Evolutionary conservation across 2,888 invertebrate genomes (phyloP), one percentile per base, ranked within the genome.

Genomic region (Venusia cambrica): DNA sequence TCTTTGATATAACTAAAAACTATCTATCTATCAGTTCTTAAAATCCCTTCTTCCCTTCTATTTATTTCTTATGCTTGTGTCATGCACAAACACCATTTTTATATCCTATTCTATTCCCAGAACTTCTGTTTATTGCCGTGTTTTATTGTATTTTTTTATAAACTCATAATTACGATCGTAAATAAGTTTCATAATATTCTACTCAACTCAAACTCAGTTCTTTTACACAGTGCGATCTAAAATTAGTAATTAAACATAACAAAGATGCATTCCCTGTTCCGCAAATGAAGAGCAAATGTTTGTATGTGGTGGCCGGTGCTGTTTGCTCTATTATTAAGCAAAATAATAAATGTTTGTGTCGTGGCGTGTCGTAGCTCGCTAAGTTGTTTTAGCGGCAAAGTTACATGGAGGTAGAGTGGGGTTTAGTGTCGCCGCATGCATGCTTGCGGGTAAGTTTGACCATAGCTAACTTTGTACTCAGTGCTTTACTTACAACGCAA

Each of bases 341-440:
- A 58, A 60, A 62, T 68, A 62, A 67, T 64, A 62, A 64, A 66
- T 65, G 63, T 52, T 66, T 62, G 58, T 57, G 53, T 48, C 30
- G 62, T 54, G 65, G 61, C 61, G 58, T 57, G 53, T 48, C 30
- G 62, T 54, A 64, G 61, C 48, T 46, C 40, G 53, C 56, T 57
- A 56, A 61, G 62, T 64, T 65, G 66, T 70, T 70, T 73, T 62
- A 73, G 62, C 55, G 60, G 54, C 49, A 58, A 73, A 80, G 69
- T 76, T 73, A 69, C 66, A 70, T 62, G 58, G 58, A 58, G 55
- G 65, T 62, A 63, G 64, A 77, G 70, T 75, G 70, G 62, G 62
- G 60, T 73, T 77, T 73, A 75, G 64, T 72, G 64, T 71, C 71
- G 63, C 63, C 62, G 54, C 65, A 71, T 77, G 78, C 73, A 75